phyloP scores from a whole-genome alignment of 2,888 invertebrate genomes.

The Rosalia funebris region DNA sequence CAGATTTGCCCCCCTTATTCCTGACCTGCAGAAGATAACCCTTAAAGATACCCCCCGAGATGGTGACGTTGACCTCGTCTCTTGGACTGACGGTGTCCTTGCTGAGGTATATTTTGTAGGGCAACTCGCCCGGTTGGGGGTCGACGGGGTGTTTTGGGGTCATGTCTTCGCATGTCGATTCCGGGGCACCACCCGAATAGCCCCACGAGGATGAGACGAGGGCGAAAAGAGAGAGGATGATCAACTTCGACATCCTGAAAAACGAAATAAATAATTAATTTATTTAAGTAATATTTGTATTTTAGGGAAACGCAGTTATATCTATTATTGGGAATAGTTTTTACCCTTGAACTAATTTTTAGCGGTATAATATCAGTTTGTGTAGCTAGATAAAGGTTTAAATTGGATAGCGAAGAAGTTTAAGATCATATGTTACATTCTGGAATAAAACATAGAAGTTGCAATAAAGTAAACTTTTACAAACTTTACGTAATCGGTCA shows the following conservation, averaged over 20 bases:
- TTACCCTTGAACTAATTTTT: too few species aligned
- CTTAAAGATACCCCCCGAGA: constrained; percentile 68
- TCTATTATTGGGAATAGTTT: too few species aligned
- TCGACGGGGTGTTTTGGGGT: constrained; percentile 73
- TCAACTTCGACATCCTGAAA: constrained; percentile 35
- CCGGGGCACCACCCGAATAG: constrained; percentile 74
- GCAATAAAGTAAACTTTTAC: too few species aligned
- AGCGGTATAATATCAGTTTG: too few species aligned
- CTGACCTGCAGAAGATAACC: constrained; percentile 77
- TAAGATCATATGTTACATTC: too few species aligned
- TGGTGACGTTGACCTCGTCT: constrained; percentile 67
- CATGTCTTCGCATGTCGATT: constrained; percentile 73
- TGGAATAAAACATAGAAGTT: too few species aligned
- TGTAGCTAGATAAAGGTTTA: too few species aligned
- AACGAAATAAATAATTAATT: too few species aligned
- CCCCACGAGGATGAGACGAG: constrained; percentile 54
- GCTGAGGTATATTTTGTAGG: constrained; percentile 65
- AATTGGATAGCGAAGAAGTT: too few species aligned
- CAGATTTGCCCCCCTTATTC: constrained; percentile 68
- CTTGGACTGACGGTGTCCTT: constrained; percentile 58
- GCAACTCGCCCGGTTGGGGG: constrained; percentile 68
- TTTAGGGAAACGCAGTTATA: too few species aligned
- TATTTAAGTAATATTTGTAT: too few species aligned
- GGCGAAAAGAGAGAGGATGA: constrained; percentile 38
- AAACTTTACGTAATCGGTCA: too few species aligned